A percentile compares a stretch with the other conserved stretches of the same genome.
Evolutionary conservation across 2,113 vertebrate species (phyloP).

Genomic region (Petroica traversi): DNA sequence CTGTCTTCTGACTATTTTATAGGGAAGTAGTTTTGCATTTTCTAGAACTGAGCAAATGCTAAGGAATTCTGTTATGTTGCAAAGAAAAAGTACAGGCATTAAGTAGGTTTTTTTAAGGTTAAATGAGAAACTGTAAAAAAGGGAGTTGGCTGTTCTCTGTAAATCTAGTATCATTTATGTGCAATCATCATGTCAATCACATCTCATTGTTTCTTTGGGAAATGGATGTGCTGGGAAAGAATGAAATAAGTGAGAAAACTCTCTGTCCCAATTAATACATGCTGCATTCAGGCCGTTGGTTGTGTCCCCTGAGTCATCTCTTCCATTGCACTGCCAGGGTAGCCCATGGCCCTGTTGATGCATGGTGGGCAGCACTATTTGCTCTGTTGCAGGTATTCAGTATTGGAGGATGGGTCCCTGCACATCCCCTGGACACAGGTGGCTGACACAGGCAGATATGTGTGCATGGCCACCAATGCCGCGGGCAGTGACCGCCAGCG

Average conservation of each 20-base stretch:
- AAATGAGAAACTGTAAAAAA: not conserved
- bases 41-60: not conserved
- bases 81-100: not conserved
- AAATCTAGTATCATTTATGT: not conserved
- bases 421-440: slow-evolving; percentile 81
- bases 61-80: not conserved
- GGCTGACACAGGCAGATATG: slow-evolving; percentile 85
- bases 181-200: not conserved
- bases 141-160: not conserved
- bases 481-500: slow-evolving; percentile 87
- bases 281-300: rapidly evolving
- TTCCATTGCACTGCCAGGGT: not conserved
- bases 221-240: not conserved
- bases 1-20: not conserved
- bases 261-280: not conserved
- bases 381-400: slow-evolving; percentile 76
- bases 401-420: slow-evolving; percentile 86
- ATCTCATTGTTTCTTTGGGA: not conserved
- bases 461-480: slow-evolving; percentile 91
- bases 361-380: rapidly evolving
- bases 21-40: not conserved
- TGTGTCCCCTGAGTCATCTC: not conserved
- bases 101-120: not conserved
- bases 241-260: not conserved
- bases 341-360: not conserved